phyloP scores from a whole-genome alignment of 2,888 invertebrate species.

The Bimastos eiseni region DNA sequence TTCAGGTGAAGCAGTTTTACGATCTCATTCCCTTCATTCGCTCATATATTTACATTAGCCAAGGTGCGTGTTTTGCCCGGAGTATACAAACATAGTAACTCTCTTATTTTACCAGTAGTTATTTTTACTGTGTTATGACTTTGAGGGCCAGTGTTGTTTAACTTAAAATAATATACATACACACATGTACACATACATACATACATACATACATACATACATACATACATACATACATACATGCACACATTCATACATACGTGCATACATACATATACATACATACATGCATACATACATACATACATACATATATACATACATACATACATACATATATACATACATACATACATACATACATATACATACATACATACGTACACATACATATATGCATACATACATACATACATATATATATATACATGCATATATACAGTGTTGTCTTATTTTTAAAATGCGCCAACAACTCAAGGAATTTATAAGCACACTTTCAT shows the following conservation, averaged over 20 bases:
- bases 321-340: not conserved
- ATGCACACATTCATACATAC: not conserved
- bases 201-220: too few species aligned
- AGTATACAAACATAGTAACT: too few species aligned
- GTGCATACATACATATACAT: constrained; percentile 15
- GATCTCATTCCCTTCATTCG: too few species aligned
- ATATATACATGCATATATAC: not conserved
- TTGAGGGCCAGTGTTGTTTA: too few species aligned
- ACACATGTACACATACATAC: too few species aligned
- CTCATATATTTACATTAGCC: too few species aligned
- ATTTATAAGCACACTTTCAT: not conserved
- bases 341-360: not conserved
- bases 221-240: not conserved
- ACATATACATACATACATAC: constrained; percentile 27
- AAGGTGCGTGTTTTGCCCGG: too few species aligned
- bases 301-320: constrained; percentile 9
- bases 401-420: constrained; percentile 30
- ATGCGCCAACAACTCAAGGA: not conserved
- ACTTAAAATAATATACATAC: too few species aligned
- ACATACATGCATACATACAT: constrained; percentile 17
- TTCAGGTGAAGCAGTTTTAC: not conserved
- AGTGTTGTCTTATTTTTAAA: not conserved
- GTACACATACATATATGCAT: constrained; percentile 29
- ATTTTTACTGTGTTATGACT: too few species aligned
- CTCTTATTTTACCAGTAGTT: too few species aligned